Base-by-base conservation (phyloP, 2,113 vertebrate genomes). In the Picathartes gymnocephalus region DNA sequence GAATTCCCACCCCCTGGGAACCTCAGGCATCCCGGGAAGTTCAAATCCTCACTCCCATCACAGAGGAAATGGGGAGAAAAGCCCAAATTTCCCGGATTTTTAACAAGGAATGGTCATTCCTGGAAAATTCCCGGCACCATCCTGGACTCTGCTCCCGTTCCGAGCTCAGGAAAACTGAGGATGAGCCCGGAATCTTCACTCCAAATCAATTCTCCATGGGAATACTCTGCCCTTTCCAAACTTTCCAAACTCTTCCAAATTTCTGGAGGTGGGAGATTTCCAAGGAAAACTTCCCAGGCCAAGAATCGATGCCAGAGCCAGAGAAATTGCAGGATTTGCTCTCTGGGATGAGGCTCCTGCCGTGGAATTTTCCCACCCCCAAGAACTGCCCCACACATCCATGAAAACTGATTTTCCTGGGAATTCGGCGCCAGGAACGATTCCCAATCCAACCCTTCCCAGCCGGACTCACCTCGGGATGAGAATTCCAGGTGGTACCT, bases 401-500 rank as follows among this genome's bases (percentile, higher is more conserved):
- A 3, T 2, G 4, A 6, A 7, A 62, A 6, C 10, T 21, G 27
- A 6, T 40, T 18, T 37, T 18, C 31, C 24, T 4, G 19, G 7
- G n/a, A 33, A 33, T 40, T 24, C 8, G 6, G 17, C 57, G 1
- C 2, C 6, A 9, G 31, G 57, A 48, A 5, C 10, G 0, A 7
- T 9, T 13, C 2, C 47, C 47, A 9, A 0, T 1, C 78, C 76
- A 44, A 7, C 27, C 42, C 28, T 37, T 60, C 45, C 82, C 7
- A 42, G 12, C 2, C 6, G n/a, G 35, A 80, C 98, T 98, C 92
- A 98, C 98, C 98, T 96, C 21, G 96, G 25, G 90, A 51, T 19
- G 94, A 90, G 85, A 97, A 94, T 62, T 97, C 97, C 97, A 97
- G 97, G 20, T 25, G 91, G 82, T 98, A 98, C 92, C 98, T 98